phyloP scores from a whole-genome alignment of 2,113 vertebrate species.

The Otocyon megalotis region DNA sequence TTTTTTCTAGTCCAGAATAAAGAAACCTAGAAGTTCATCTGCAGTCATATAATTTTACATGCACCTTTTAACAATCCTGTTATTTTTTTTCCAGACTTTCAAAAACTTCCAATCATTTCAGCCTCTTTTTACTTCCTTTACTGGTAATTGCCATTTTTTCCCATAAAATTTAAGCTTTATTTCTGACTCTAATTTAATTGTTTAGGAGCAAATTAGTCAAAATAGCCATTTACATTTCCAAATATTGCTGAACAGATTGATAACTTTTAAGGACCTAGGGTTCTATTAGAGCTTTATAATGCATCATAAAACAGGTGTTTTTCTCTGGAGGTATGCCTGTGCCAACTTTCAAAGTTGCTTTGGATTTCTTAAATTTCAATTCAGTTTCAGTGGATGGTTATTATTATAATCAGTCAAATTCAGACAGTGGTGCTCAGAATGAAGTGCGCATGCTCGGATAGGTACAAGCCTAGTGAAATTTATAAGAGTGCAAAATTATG shows the following conservation, averaged over 20 bases:
- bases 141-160: background rate
- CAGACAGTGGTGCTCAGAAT: background rate
- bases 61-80: background rate
- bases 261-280: background rate
- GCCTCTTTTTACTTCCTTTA: conserved; percentile 24
- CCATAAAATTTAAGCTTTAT: conserved; percentile 33
- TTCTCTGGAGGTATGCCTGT: background rate
- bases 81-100: background rate
- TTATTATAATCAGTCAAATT: background rate
- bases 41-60: background rate
- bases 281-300: background rate
- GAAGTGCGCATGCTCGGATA: background rate
- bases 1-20: background rate
- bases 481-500: background rate
- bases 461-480: background rate
- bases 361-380: conserved; percentile 44
- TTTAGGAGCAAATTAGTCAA: conserved; percentile 27
- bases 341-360: conserved; percentile 28
- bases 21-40: background rate
- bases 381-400: background rate
- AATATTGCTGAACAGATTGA: background rate
- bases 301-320: background rate
- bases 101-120: background rate
- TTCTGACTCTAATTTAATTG: background rate
- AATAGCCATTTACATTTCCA: conserved; percentile 22